A percentile compares a stretch with the other conserved stretches of the same genome.
Evolutionary conservation across 2,888 invertebrate species (phyloP).

Genomic region (Dicyrtomina minuta): DNA sequence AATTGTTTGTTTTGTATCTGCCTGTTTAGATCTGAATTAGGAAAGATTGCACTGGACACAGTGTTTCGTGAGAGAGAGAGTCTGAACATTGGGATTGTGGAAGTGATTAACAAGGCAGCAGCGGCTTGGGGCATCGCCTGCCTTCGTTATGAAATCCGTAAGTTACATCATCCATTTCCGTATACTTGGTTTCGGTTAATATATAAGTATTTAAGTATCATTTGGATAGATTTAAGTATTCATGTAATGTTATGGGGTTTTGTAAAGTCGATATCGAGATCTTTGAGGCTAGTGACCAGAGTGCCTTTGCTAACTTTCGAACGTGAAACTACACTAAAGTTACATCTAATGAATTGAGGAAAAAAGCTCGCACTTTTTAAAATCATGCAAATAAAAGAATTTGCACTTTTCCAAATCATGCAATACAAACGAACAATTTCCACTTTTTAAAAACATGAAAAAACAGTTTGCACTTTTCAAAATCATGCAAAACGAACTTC

Average conservation of each 20-base stretch:
- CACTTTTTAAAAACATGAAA: not conserved
- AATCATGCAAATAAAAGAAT: not conserved
- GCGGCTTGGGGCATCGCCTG: constrained; percentile 98
- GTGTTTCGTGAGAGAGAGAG: constrained; percentile 95
- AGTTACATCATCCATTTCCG: constrained; percentile 58
- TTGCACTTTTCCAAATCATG: too few relatives aligned
- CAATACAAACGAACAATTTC: constrained; percentile 3
- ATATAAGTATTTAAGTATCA: too few relatives aligned
- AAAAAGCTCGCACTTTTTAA: too few relatives aligned
- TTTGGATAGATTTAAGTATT: too few relatives aligned
- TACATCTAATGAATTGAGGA: too few relatives aligned
- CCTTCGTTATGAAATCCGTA: constrained; percentile 89
- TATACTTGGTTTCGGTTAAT: too few relatives aligned
- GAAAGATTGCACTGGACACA: constrained; percentile 94
- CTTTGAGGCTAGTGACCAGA: too few relatives aligned
- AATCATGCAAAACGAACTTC: not conserved
- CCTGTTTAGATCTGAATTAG: constrained; percentile 85
- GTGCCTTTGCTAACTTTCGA: too few relatives aligned
- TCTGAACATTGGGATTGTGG: constrained; percentile 90
- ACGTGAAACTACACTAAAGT: too few relatives aligned
- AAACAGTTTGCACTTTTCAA: not conserved
- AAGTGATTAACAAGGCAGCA: constrained; percentile 95
- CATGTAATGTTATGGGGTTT: too few relatives aligned
- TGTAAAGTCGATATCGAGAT: too few relatives aligned
- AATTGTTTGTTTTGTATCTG: not conserved